Conservation (phyloP, 2,888 invertebrate species). For the Embidobia sp. region DNA sequence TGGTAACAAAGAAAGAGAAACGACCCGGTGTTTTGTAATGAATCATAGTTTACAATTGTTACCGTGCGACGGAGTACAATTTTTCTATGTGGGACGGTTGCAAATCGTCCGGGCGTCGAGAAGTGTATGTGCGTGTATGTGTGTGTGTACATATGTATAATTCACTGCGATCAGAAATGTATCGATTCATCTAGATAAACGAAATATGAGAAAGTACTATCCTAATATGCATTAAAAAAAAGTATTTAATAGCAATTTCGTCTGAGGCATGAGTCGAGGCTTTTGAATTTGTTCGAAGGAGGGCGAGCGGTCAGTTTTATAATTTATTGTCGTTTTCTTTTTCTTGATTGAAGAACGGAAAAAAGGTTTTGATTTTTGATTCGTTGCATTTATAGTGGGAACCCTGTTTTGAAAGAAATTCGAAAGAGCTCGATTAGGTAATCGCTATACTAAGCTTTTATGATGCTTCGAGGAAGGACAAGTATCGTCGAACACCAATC, state of each 20-base stretch:
- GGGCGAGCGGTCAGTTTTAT: too few relatives aligned
- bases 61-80: conserved; percentile 36
- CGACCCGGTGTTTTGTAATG: conserved; percentile 52
- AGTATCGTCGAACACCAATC: conserved; percentile 53
- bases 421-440: conserved; percentile 32
- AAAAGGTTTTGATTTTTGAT: not conserved
- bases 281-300: conserved; percentile 41
- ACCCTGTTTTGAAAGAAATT: conserved; percentile 28
- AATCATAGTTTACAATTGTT: conserved; percentile 62
- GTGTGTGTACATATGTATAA: conserved; percentile 56
- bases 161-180: conserved; percentile 23
- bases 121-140: conserved; percentile 11
- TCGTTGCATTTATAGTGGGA: not conserved
- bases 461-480: conserved; percentile 29
- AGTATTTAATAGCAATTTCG: conserved; percentile 48
- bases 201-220: conserved; percentile 47
- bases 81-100: conserved; percentile 31
- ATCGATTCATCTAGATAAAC: conserved; percentile 40
- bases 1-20: conserved; percentile 49
- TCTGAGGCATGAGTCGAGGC: conserved; percentile 8
- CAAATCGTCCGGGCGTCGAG: not conserved
- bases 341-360: not conserved
- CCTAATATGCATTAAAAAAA: conserved; percentile 37
- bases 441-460: conserved; percentile 43
- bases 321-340: not conserved